Percentiles rank a stretch among this genome's conserved stretches.
Conservation (phyloP, 64 coral and sea anemone genomes). For the Montipora capricornis region DNA sequence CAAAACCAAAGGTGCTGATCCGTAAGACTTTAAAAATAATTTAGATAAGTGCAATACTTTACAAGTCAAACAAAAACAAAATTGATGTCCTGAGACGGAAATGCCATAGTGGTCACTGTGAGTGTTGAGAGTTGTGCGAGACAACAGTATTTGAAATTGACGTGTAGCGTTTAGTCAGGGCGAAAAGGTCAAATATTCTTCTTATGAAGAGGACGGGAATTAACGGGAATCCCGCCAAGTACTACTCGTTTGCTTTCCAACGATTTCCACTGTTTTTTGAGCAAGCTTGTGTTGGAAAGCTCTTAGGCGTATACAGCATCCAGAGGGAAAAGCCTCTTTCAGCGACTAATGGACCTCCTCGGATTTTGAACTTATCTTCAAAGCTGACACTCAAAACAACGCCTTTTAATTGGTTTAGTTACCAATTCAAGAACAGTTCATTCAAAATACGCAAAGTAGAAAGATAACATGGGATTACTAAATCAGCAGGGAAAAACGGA, state of each 20-base stretch:
- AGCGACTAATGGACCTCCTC: slow-evolving; percentile 36
- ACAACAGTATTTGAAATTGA: slow-evolving; percentile 24
- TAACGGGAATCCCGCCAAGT: not conserved
- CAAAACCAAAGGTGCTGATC: slow-evolving; percentile 73
- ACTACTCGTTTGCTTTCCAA: not conserved
- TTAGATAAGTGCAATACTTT: slow-evolving; percentile 93
- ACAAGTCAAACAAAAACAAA: slow-evolving; percentile 85
- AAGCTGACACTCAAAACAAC: slow-evolving; percentile 39
- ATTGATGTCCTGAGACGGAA: slow-evolving; percentile 76
- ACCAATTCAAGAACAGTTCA: slow-evolving; percentile 43
- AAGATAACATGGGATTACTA: slow-evolving; percentile 17
- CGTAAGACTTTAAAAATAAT: slow-evolving; percentile 86
- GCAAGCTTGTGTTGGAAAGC: not conserved
- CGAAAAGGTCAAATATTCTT: slow-evolving; percentile 19
- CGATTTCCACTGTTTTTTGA: no score
- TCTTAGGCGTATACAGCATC: not conserved
- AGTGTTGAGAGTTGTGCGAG: slow-evolving; percentile 71
- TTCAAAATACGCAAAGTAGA: not conserved
- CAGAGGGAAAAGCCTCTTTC: not conserved
- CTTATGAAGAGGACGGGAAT: not conserved
- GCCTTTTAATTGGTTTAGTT: slow-evolving; percentile 59
- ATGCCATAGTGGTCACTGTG: slow-evolving; percentile 76
- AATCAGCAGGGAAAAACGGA: slow-evolving; percentile 14
- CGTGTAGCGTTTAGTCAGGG: not conserved
- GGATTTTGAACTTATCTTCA: slow-evolving; percentile 55